Percentiles rank a stretch among this genome's conserved stretches.
Conservation (phyloP, 92 coral and sea anemone species). For the Umimayanthus chanpuru region DNA sequence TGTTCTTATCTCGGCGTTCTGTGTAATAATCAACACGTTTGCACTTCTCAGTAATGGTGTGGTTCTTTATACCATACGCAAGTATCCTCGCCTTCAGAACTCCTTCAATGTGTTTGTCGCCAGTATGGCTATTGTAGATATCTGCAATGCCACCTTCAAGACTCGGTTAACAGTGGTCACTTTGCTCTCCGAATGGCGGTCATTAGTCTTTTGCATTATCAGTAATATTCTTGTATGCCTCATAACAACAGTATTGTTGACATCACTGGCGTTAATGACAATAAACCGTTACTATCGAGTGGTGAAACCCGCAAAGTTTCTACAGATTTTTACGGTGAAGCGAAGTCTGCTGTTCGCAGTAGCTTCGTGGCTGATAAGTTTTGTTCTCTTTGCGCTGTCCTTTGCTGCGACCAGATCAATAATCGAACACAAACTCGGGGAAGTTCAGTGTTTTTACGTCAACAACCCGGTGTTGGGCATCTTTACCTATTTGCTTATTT, state of each 20-base stretch:
- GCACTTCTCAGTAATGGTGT: constrained; percentile 1
- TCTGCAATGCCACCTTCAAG: not conserved
- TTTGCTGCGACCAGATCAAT: not conserved
- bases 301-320: not conserved
- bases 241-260: not conserved
- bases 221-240: not conserved
- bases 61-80: not conserved
- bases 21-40: not conserved
- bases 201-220: not conserved
- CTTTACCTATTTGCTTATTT: not conserved
- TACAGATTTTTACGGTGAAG: not conserved
- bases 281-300: constrained; percentile 5
- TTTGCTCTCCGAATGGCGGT: not conserved
- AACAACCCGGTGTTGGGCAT: not conserved
- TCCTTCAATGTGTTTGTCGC: constrained; percentile 5
- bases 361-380: not conserved
- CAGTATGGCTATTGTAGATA: not conserved
- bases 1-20: not conserved
- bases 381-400: not conserved
- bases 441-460: not conserved
- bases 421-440: not conserved
- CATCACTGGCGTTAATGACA: not conserved
- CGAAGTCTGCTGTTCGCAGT: not conserved
- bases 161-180: not conserved
- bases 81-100: not conserved